Evolutionary conservation across 2,113 vertebrate genomes (phyloP).

Genomic region (Balaenoptera acutorostrata): DNA sequence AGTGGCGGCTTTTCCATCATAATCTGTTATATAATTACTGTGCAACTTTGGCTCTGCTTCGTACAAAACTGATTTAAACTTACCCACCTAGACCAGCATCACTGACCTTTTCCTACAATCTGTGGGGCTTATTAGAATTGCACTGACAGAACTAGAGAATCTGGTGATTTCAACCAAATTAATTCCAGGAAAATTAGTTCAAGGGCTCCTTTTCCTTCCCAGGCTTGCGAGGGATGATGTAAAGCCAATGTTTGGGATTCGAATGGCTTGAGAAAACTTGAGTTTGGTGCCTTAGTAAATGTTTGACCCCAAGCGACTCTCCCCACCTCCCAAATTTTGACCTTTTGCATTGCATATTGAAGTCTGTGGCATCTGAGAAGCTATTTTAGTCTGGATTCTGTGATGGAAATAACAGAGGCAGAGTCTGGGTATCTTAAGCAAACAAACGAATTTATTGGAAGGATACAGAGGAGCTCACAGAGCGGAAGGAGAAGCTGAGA

Average conservation of each 20-base stretch:
- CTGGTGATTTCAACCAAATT: neutral
- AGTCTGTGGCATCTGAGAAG: neutral
- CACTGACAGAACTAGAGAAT: neutral
- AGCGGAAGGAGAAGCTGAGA: neutral
- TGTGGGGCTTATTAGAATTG: neutral
- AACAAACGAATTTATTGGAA: neutral
- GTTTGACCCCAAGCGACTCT: neutral
- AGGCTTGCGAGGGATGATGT: neutral
- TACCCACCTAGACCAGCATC: neutral
- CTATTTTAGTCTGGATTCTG: neutral
- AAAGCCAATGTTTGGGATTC: neutral
- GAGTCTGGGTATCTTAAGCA: neutral
- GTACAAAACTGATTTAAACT: neutral
- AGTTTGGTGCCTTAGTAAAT: slow-evolving; percentile 8
- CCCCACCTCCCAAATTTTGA: neutral
- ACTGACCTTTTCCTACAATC: neutral
- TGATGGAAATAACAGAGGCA: neutral
- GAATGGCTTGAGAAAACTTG: neutral
- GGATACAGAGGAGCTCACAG: neutral
- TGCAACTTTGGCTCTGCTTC: neutral
- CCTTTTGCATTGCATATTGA: neutral
- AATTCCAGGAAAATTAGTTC: neutral
- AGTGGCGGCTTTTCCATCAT: neutral
- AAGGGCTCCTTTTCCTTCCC: neutral
- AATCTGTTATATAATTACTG: slow-evolving; percentile 18